These are phyloP conservation scores for Sylvia borin DNA, from an alignment of 2,797 vertebrate genomes.

Conservation along the genomic window DNA sequence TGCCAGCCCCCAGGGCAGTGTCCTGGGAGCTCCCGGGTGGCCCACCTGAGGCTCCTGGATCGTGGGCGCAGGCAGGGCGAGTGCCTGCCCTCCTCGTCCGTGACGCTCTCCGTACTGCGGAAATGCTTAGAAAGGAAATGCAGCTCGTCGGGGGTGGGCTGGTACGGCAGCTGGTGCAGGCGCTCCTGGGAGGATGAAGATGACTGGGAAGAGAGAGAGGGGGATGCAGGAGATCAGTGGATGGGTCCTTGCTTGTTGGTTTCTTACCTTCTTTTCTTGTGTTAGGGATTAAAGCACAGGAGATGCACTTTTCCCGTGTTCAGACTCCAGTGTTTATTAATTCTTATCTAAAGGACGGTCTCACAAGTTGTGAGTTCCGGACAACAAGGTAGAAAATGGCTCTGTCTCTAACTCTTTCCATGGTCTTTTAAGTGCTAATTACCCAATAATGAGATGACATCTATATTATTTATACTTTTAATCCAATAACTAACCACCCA, in stretches of 20 bases:
- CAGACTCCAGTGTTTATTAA: background rate
- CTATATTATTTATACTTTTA: background rate
- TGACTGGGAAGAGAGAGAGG: constrained; percentile 74
- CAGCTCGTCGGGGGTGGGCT: constrained; percentile 95
- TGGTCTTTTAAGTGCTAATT: background rate
- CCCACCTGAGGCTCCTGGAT: constrained; percentile 93
- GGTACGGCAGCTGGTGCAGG: constrained; percentile 96
- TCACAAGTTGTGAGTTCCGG: background rate
- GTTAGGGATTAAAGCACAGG: background rate
- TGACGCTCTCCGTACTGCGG: constrained; percentile 93
- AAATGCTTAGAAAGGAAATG: constrained; percentile 98
- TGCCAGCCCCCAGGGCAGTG: rapidly evolving
- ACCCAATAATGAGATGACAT: background rate
- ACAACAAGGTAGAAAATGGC: background rate
- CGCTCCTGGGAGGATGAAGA: constrained; percentile 98
- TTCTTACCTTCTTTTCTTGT: background rate
- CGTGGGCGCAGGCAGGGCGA: constrained; percentile 87
- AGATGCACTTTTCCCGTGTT: background rate
- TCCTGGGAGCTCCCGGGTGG: background rate
- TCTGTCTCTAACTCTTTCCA: background rate
- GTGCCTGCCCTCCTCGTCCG: constrained; percentile 87
- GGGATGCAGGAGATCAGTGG: background rate
- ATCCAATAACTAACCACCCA: background rate
- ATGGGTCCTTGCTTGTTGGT: rapidly evolving
- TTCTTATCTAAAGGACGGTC: background rate